Percentiles rank a stretch among this genome's conserved stretches.
Conservation (phyloP, 2,888 invertebrate species). For the Cotesia congregata region DNA sequence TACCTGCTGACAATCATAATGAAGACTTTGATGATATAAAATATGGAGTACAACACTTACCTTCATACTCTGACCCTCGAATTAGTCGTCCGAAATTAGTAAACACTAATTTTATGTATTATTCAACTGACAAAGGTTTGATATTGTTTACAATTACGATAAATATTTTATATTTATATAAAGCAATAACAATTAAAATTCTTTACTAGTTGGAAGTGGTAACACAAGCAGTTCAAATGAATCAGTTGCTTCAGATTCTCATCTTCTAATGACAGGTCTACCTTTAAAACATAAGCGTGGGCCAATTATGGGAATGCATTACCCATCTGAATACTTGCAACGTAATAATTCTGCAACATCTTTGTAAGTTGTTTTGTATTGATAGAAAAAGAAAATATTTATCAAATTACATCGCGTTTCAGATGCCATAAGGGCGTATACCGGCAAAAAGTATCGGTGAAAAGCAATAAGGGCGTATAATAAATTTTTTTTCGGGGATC, state of each 20-base stretch:
- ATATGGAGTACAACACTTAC: constrained; percentile 58
- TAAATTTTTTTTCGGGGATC: too few species aligned
- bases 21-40: constrained; percentile 64
- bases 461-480: too few species aligned
- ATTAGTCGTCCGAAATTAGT: constrained; percentile 59
- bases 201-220: constrained; percentile 61
- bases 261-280: constrained; percentile 59
- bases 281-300: constrained; percentile 74
- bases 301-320: constrained; percentile 70
- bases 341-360: constrained; percentile 65
- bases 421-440: too few species aligned
- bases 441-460: too few species aligned
- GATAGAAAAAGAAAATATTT: background rate
- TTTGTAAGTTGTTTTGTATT: constrained; percentile 67
- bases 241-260: constrained; percentile 79
- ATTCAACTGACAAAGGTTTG: constrained; percentile 64
- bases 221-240: constrained; percentile 87
- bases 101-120: constrained; percentile 64
- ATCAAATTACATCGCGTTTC: too few species aligned
- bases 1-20: constrained; percentile 59
- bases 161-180: background rate
- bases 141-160: background rate
- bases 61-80: constrained; percentile 59
- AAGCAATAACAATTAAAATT: constrained; percentile 7
- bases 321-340: constrained; percentile 71